Evolutionary conservation across 1,140 invertebrate species (phyloP).

Genomic region (Drosophila elegans): DNA sequence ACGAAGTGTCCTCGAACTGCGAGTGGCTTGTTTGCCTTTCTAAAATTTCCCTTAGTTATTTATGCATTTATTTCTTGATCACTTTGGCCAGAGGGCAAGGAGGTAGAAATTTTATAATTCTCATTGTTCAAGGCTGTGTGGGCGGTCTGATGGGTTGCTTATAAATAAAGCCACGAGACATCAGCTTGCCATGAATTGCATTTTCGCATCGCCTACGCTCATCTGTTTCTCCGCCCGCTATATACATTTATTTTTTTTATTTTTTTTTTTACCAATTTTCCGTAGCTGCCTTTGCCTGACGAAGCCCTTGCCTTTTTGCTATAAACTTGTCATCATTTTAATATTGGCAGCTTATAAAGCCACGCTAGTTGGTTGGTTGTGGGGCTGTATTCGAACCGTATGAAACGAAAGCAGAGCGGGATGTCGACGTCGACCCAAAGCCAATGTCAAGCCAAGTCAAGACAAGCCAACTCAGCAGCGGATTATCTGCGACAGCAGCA

Average conservation of each 20-base stretch:
- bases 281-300: constrained; percentile 6
- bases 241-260: neutral
- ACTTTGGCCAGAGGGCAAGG: constrained; percentile 17
- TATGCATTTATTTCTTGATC: constrained; percentile 25
- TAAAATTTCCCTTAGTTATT: constrained; percentile 20
- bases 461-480: constrained; percentile 80
- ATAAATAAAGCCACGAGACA: constrained; percentile 72
- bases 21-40: neutral
- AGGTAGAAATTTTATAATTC: constrained; percentile 59
- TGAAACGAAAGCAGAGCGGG: constrained; percentile 18
- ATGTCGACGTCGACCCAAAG: constrained; percentile 61
- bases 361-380: constrained; percentile 57
- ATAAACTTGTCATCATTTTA: constrained; percentile 83
- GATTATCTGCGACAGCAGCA: constrained; percentile 78
- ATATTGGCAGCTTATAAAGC: constrained; percentile 83
- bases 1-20: neutral
- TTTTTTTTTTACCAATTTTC: constrained; percentile 15
- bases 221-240: constrained; percentile 18
- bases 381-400: constrained; percentile 13
- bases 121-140: constrained; percentile 41
- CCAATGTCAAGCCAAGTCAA: constrained; percentile 81
- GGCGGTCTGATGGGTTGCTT: constrained; percentile 2
- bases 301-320: constrained; percentile 55
- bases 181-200: constrained; percentile 78
- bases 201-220: constrained; percentile 50